A percentile compares a stretch with the other conserved stretches of the same genome.
Conservation (phyloP, 1,140 invertebrate species). For the Sitobion miscanthi region DNA sequence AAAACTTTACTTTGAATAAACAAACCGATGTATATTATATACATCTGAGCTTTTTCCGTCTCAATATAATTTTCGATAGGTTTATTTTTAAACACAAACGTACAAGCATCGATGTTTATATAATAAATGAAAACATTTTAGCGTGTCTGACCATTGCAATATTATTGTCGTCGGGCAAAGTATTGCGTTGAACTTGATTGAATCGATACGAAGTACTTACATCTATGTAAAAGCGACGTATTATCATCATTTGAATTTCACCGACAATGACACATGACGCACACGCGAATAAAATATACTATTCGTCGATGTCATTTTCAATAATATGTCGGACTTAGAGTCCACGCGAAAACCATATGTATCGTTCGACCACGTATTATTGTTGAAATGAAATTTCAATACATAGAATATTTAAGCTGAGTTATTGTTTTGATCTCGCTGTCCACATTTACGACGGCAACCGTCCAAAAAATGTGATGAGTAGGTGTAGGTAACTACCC, state of each 20-base stretch:
- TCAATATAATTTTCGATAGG: neutral
- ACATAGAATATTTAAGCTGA: neutral
- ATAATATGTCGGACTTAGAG: neutral
- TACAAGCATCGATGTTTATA: neutral
- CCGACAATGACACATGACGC: neutral
- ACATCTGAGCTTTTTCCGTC: neutral
- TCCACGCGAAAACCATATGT: neutral
- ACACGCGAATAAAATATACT: neutral
- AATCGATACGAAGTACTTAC: neutral
- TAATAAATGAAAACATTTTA: neutral
- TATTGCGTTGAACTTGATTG: neutral
- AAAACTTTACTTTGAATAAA: constrained; percentile 15
- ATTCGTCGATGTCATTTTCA: neutral
- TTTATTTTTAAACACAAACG: neutral
- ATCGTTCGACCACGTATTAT: neutral
- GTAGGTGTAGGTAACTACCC: neutral
- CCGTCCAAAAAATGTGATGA: too few species aligned
- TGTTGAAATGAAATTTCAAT: neutral
- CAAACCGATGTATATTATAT: neutral
- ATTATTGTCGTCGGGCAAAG: neutral
- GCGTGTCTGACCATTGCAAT: neutral
- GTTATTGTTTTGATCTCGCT: neutral
- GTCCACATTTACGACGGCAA: neutral
- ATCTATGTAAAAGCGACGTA: neutral
- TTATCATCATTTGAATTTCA: neutral